phyloP scores from a whole-genome alignment of 2,888 invertebrate species.

The Monoplex corrugatus region DNA sequence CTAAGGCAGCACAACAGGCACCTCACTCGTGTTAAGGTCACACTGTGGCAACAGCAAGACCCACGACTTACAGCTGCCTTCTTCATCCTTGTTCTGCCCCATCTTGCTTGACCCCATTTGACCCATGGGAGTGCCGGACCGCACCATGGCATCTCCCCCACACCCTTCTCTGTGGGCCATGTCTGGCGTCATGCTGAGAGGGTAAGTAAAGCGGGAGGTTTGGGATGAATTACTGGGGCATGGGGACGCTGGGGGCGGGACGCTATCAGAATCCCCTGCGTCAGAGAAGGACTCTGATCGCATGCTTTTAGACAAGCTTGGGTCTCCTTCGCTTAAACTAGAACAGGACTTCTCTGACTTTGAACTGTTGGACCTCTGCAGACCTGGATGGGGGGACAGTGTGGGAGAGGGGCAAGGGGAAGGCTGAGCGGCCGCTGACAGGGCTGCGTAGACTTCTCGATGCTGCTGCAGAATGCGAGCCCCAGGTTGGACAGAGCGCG shows the following conservation, averaged over 20 bases:
- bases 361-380: constrained; percentile 78
- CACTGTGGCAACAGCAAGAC: not conserved
- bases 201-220: constrained; percentile 77
- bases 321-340: constrained; percentile 86
- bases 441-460: constrained; percentile 82
- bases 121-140: constrained; percentile 73
- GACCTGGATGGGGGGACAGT: constrained; percentile 38
- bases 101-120: constrained; percentile 70
- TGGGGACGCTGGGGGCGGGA: constrained; percentile 72
- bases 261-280: constrained; percentile 62
- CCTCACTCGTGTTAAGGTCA: not conserved
- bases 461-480: constrained; percentile 74
- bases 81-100: constrained; percentile 71
- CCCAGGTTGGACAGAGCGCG: constrained; percentile 88
- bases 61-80: constrained; percentile 72
- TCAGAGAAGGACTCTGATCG: constrained; percentile 75
- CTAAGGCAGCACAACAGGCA: not conserved
- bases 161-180: not conserved
- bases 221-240: constrained; percentile 77
- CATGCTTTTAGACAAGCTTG: constrained; percentile 64
- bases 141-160: constrained; percentile 67
- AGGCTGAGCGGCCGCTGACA: constrained; percentile 40
- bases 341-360: constrained; percentile 90
- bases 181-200: constrained; percentile 68
- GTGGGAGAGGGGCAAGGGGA: constrained; percentile 44